Evolutionary conservation across 2,888 invertebrate species (phyloP), one percentile per base, ranked within the genome.

Genomic region (Melipona bicolor): DNA sequence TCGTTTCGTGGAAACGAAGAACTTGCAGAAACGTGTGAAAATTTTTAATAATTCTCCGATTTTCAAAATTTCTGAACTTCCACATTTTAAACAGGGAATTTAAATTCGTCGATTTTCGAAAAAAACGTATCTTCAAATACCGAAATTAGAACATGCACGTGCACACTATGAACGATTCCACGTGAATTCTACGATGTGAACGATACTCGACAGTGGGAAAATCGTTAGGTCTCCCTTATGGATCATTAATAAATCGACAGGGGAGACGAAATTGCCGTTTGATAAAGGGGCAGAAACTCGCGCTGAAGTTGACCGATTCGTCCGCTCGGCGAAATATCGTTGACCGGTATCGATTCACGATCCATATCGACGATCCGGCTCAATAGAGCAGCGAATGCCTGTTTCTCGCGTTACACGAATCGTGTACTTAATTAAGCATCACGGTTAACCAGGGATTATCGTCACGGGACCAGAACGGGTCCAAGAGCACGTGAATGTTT

Each of bases 381-480:
- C 21, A 27, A 69, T 21, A 21, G 5, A 27, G 5, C 52, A 9
- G 4, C 6, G 19, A 13, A 27, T 27, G 65, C 19, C 52, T 27
- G 49, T 59, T 27, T 62, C 64, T 62, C 56, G 27, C 11, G 56
- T 69, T 77, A 64, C 81, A 74, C 50, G 54, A 67, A 70, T 84
- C 70, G 73, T 71, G 73, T 78, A 74, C 56, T 81, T 77, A 81
- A 88, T 86, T 86, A 84, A 73, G 68, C 79, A 79, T 77, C 81
- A 62, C 77, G 75, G 67, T 84, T 86, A 79, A 87, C 83, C 81
- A 69, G 71, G 70, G 73, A 84, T 87, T 84, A 87, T 80, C 85
- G 73, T 85, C 70, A 52, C 49, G 61, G 56, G 75, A 79, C 76
- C 56, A 62, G 21, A 77, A 65, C 43, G 62, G 65, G 81, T 79